A percentile compares a stretch with the other conserved stretches of the same genome.
These are phyloP conservation scores for Sialis fuliginosa DNA, from an alignment of 2,888 invertebrate species.

Conservation along the genomic window DNA sequence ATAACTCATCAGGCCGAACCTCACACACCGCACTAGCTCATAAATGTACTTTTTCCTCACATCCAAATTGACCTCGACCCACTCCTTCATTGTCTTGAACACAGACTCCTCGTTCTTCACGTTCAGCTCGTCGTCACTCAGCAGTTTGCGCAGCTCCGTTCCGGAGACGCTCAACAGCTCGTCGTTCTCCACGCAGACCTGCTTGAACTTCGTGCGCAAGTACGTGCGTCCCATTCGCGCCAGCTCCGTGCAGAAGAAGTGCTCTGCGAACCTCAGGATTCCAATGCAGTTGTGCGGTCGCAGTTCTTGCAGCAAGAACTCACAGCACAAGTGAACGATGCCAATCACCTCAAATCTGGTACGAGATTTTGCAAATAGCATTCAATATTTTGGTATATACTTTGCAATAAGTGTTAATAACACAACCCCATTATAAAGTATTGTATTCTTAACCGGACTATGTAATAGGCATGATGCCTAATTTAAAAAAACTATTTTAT, in stretches of 20 bases:
- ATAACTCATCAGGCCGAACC: conserved; percentile 45
- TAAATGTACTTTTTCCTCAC: conserved; percentile 35
- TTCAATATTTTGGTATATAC: no score
- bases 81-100: conserved; percentile 52
- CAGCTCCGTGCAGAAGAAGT: conserved; percentile 50
- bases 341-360: conserved; percentile 43
- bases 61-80: conserved; percentile 43
- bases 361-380: no score
- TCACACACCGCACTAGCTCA: conserved; percentile 41
- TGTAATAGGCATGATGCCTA: no score
- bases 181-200: conserved; percentile 39
- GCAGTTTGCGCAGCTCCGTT: conserved; percentile 42
- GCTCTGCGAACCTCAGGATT: conserved; percentile 48
- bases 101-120: conserved; percentile 54
- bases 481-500: no score
- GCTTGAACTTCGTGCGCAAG: conserved; percentile 38
- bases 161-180: conserved; percentile 42
- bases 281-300: conserved; percentile 51
- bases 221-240: conserved; percentile 40
- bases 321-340: conserved; percentile 51
- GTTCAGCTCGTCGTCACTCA: conserved; percentile 54
- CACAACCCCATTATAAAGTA: no score
- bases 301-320: conserved; percentile 42
- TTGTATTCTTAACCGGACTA: no score
- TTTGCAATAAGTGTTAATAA: no score